Conservation (phyloP, 2,888 invertebrate genomes). For the Carcina quercana region DNA sequence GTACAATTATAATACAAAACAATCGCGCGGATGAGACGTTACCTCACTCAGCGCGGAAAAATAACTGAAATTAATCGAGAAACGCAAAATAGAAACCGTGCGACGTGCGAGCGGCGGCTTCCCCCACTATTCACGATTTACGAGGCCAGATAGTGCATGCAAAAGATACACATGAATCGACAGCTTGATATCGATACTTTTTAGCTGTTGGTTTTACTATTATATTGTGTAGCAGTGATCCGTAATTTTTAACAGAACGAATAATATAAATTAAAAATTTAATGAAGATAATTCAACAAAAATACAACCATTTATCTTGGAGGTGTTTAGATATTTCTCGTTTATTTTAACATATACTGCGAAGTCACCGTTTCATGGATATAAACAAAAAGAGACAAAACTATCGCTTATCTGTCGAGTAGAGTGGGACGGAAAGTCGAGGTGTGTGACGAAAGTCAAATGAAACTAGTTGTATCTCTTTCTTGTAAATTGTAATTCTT, state of each 20-base stretch:
- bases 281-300: too few species aligned
- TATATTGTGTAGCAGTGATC: too few species aligned
- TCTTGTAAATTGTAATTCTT: slow-evolving; percentile 29
- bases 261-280: too few species aligned
- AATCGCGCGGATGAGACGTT: slow-evolving; percentile 46
- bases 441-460: slow-evolving; percentile 31
- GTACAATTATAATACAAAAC: slow-evolving; percentile 55
- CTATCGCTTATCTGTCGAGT: slow-evolving; percentile 40
- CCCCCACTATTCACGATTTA: slow-evolving; percentile 59
- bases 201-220: slow-evolving; percentile 4
- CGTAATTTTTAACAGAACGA: too few species aligned
- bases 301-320: too few species aligned
- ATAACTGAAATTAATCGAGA: slow-evolving; percentile 60
- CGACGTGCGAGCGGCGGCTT: slow-evolving; percentile 57
- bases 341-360: slow-evolving; percentile 39
- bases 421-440: slow-evolving; percentile 38
- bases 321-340: too few species aligned
- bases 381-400: slow-evolving; percentile 59
- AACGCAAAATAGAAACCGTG: slow-evolving; percentile 73
- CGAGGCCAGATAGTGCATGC: slow-evolving; percentile 63
- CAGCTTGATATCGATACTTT: slow-evolving; percentile 23
- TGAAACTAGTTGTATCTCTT: slow-evolving; percentile 31
- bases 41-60: slow-evolving; percentile 54
- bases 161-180: slow-evolving; percentile 43
- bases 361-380: slow-evolving; percentile 51